Evolutionary conservation across 92 coral and sea anemone genomes (phyloP).

Genomic region (Actinernus sp.): DNA sequence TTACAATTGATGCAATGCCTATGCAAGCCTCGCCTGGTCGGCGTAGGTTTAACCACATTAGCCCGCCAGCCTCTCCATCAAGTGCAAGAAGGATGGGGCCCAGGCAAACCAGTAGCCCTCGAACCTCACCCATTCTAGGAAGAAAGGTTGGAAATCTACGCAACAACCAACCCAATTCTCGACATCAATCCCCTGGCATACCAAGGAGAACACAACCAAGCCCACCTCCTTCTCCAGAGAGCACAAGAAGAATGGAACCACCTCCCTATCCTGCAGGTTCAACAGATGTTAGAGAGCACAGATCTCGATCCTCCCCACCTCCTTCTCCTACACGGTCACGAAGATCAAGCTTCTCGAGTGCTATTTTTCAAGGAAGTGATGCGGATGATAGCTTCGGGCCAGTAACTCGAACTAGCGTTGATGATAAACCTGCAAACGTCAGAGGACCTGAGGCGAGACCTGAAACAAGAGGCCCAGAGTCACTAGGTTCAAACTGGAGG

Average conservation of each 20-base stretch:
- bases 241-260: conserved; percentile 19
- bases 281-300: neutral
- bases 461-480: no score
- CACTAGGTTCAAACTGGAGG: no score
- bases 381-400: no score
- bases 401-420: no score
- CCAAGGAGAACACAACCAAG: neutral
- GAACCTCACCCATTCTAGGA: conserved; percentile 34
- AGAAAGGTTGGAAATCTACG: conserved; percentile 23
- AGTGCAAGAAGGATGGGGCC: conserved; percentile 47
- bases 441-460: no score
- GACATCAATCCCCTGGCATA: neutral
- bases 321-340: conserved; percentile 16
- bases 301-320: conserved; percentile 39
- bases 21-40: conserved; percentile 4
- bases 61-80: conserved; percentile 55
- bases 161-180: neutral
- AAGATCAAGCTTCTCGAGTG: conserved; percentile 46
- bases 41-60: conserved; percentile 6
- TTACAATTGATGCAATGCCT: conserved; percentile 24
- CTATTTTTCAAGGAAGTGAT: no score
- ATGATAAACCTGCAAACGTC: no score
- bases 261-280: conserved; percentile 26
- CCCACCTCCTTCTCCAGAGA: neutral
- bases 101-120: conserved; percentile 65